Evolutionary conservation across 2,113 vertebrate species (phyloP).

Genomic region (Hirundichthys speculiger): DNA sequence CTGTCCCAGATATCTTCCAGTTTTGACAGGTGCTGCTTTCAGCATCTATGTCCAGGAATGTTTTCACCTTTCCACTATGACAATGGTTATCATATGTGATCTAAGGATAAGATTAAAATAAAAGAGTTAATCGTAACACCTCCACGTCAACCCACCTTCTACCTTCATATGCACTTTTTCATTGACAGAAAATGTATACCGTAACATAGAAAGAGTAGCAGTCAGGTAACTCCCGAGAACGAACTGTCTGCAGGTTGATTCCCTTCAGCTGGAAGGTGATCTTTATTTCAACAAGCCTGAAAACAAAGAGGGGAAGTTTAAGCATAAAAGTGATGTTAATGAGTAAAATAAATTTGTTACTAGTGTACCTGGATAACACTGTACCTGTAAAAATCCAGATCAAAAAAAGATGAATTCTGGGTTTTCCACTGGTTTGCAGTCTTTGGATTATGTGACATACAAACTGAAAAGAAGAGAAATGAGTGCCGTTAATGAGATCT

Average conservation of each 20-base stretch:
- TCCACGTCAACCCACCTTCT: background rate
- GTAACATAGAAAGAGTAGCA: slow-evolving; percentile 90
- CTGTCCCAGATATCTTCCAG: slow-evolving; percentile 89
- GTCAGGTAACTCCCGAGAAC: slow-evolving; percentile 89
- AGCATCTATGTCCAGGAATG: slow-evolving; percentile 89
- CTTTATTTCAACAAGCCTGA: slow-evolving; percentile 89
- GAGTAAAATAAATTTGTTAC: background rate
- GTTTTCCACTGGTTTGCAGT: slow-evolving; percentile 73
- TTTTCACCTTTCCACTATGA: slow-evolving; percentile 94
- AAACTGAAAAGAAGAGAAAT: slow-evolving; percentile 80
- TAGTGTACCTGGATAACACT: background rate
- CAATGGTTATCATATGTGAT: slow-evolving; percentile 92
- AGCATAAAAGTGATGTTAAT: background rate
- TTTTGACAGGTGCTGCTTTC: slow-evolving; percentile 86
- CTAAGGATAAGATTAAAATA: slow-evolving; percentile 61
- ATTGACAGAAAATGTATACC: slow-evolving; percentile 80
- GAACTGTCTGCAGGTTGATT: slow-evolving; percentile 92
- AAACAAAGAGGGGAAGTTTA: slow-evolving; percentile 4
- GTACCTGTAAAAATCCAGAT: slow-evolving; percentile 93
- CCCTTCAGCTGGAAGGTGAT: slow-evolving; percentile 91
- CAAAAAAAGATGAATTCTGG: slow-evolving; percentile 87
- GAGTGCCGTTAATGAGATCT: too few species aligned
- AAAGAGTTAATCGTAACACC: background rate
- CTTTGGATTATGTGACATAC: slow-evolving; percentile 81
- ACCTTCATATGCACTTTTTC: background rate